These are phyloP conservation scores for Melinopterus prodromus DNA, from an alignment of 2,888 invertebrate genomes.

Conservation along the genomic window DNA sequence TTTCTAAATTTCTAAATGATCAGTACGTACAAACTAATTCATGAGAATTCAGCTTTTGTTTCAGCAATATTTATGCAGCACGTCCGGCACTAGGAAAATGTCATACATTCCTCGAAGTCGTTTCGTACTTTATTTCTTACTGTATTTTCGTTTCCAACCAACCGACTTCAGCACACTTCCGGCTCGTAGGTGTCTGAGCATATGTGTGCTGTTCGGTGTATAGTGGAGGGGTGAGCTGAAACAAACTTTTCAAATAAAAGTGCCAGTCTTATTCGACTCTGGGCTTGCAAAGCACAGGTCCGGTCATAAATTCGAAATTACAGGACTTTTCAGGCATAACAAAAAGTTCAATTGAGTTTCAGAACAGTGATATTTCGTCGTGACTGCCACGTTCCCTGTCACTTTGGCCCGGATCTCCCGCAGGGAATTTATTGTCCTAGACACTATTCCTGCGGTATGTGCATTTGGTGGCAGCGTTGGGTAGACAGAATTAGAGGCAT, in stretches of 20 bases:
- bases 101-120: no score
- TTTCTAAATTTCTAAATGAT: no score
- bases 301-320: conserved; percentile 39
- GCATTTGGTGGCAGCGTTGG: no score
- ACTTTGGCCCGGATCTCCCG: conserved; percentile 23
- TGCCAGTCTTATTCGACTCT: conserved; percentile 29
- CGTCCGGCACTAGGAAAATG: no score
- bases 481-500: no score
- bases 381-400: conserved; percentile 33
- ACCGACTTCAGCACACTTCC: no score
- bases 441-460: no score
- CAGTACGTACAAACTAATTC: no score
- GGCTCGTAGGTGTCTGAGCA: neutral
- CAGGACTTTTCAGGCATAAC: conserved; percentile 46
- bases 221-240: neutral
- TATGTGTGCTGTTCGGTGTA: neutral
- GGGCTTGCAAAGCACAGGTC: conserved; percentile 31
- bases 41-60: no score
- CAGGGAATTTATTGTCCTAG: conserved; percentile 33
- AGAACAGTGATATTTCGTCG: conserved; percentile 45
- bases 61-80: no score
- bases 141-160: no score
- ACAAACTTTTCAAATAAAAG: conserved; percentile 34
- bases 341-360: conserved; percentile 48
- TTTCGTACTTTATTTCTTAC: no score